Base-by-base conservation (phyloP, 2,888 invertebrate genomes). In the Tipula confusa region DNA sequence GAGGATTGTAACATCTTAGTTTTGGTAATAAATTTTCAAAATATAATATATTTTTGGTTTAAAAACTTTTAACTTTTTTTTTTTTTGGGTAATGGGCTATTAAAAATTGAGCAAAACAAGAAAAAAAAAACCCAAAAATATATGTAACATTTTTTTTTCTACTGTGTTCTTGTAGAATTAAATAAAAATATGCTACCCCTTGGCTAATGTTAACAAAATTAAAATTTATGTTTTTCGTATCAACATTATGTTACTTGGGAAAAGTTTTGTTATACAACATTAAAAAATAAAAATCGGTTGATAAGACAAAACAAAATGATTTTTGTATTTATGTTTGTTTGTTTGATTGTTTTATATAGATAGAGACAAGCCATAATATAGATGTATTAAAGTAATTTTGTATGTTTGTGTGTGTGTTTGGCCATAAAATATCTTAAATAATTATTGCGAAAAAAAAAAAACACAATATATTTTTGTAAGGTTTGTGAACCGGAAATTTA, bases 151-250 rank as follows among this genome's bases (percentile, higher is more conserved):
- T 64, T 64, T 64, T 24, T 64, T 2, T 18, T 64, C 7, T 43
- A 15, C 0, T 43, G 43, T 64, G 64, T 64, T 43, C 15, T 64
- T 64, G 64, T 64, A 24, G 24, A 64, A 64, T 64, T 24, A 64
- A 64, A 64, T 0, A 18, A 24, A 64, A 64, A 24, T 64, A 24
- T 64, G 64, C 64, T 64, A 64, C 64, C 64, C 64, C 64, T 64
- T 64, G 64, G 64, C 64, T 64, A 64, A 64, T 64, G 64, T 64
- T 64, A 64, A 64, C 64, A 64, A 64, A 64, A 64, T 64, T 64
- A 64, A 64, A 64, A 64, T 64, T 64, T 64, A 64, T 64, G 64
- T 64, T 64, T 64, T 64, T 24, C 24, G 64, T 64, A 64, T 64
- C 24, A 64, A 64, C 64, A 64, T 64, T 64, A 64, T 64, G 64